Evolutionary conservation across 2,113 vertebrate species (phyloP).

Genomic region (Ceratotherium simum): DNA sequence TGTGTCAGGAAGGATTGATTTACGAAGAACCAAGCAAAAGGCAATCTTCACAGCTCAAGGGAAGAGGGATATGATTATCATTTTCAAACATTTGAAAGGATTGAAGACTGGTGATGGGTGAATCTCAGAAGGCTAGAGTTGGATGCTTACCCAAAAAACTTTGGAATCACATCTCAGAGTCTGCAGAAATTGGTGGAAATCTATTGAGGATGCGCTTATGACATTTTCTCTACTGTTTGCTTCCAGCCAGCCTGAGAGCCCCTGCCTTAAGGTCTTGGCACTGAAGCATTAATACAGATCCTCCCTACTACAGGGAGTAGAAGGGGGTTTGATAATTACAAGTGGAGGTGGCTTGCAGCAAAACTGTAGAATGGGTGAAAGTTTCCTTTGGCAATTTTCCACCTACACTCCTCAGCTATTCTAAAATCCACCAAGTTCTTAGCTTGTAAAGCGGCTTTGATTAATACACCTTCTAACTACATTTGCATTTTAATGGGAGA

Average conservation of each 20-base stretch:
- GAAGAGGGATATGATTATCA: conserved; percentile 71
- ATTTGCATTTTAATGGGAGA: conserved; percentile 74
- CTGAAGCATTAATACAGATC: conserved; percentile 25
- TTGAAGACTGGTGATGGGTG: conserved; percentile 71
- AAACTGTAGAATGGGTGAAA: conserved; percentile 41
- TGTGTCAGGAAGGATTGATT: conserved; percentile 73
- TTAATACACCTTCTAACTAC: conserved; percentile 64
- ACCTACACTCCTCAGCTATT: conserved; percentile 34
- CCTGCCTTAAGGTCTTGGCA: conserved; percentile 57
- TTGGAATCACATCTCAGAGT: conserved; percentile 64
- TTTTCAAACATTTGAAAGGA: conserved; percentile 75
- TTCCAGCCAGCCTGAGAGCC: conserved; percentile 65
- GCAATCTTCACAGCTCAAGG: conserved; percentile 64
- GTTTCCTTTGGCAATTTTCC: conserved; percentile 68
- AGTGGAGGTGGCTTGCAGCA: conserved; percentile 63
- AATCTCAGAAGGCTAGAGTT: conserved; percentile 72
- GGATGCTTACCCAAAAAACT: conserved; percentile 73
- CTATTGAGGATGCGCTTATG: conserved; percentile 59
- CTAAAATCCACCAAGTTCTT: conserved; percentile 53
- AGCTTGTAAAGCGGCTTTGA: conserved; percentile 59
- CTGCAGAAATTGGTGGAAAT: conserved; percentile 54
- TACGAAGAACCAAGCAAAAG: conserved; percentile 65
- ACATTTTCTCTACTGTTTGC: conserved; percentile 69
- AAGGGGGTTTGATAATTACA: conserved; percentile 45
- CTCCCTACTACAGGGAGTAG: neutral